Base-by-base conservation (phyloP, 2,113 vertebrate species). In the Nerophis lumbriciformis region DNA sequence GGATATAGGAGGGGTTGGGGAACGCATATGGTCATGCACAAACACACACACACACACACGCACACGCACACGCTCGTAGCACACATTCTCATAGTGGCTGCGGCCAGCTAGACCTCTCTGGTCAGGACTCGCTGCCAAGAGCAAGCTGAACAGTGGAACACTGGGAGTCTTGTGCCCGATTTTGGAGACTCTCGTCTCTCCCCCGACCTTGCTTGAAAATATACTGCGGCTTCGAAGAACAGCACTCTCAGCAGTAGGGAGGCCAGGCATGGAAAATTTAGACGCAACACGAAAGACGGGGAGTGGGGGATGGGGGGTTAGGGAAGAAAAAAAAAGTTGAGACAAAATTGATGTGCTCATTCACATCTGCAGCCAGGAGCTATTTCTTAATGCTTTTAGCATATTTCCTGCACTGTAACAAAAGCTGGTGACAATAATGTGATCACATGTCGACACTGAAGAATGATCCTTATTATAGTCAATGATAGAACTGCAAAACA, bases 201-300 rank as follows among this genome's bases (percentile, higher is more conserved):
- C 79, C 76, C 80, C 88, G 77, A 88, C 82, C 88, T 90, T 72
- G 88, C 83, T 90, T 89, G 80, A 88, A 89, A 90, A 92, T 90
- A 90, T 85, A 91, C 87, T 89, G 88, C 39, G 85, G 89, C 90
- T 89, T 90, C 75, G 61, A 83, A 84, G 88, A 92, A 91, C 83
- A 88, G 88, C 87, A 83, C 83, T 88, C 90, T 92, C 90, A 92
- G 90, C 89, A 92, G 79, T 83, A 66, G 85, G 86, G 83, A 87
- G 76, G 77, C 73, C 81, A 83, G 84, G 79, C 87, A 85, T 82
- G 90, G 88, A 91, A 91, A 90, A 90, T 88, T 85, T 84, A 88
- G 81, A 83, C 65, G 60, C 86, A 84, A 86, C 72, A 82, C 83
- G 72, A 86, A 79, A 85, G 71, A 76, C 36, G 53, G 15, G 8